These are phyloP conservation scores for Procambarus virginalis DNA, from an alignment of 1,140 invertebrate species.

Conservation along the genomic window DNA sequence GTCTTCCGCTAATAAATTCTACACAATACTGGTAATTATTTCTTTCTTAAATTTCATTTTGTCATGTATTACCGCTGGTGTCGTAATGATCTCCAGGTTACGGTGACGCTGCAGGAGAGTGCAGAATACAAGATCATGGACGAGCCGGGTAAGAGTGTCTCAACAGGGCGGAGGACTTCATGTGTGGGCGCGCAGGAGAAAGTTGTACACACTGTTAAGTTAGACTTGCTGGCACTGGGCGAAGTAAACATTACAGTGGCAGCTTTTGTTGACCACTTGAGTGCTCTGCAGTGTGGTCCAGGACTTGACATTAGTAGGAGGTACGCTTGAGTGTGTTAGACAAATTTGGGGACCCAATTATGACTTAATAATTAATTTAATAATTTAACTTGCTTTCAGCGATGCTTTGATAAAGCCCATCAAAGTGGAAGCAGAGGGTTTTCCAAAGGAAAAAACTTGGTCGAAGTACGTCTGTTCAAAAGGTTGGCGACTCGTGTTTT, in stretches of 20 bases:
- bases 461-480: conserved; percentile 78
- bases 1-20: too few relatives aligned
- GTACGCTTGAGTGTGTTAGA: neutral
- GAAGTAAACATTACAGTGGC: conserved; percentile 7
- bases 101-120: neutral
- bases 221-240: neutral
- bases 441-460: conserved; percentile 77
- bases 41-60: too few relatives aligned
- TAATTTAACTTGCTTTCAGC: conserved; percentile 64
- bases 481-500: neutral
- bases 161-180: neutral
- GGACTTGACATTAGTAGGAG: conserved; percentile 73
- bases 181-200: conserved; percentile 36
- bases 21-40: too few relatives aligned
- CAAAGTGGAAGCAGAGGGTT: conserved; percentile 79
- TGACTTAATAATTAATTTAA: too few relatives aligned
- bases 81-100: neutral
- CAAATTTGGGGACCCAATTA: neutral
- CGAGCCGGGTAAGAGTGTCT: neutral
- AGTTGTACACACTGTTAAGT: conserved; percentile 13
- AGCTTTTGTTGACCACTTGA: conserved; percentile 2
- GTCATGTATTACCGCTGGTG: too few relatives aligned
- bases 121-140: conserved; percentile 1
- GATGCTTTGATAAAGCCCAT: conserved; percentile 79
- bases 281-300: conserved; percentile 75